Base-by-base conservation (phyloP, 1,140 invertebrate genomes). In the Rhopalosiphum padi region DNA sequence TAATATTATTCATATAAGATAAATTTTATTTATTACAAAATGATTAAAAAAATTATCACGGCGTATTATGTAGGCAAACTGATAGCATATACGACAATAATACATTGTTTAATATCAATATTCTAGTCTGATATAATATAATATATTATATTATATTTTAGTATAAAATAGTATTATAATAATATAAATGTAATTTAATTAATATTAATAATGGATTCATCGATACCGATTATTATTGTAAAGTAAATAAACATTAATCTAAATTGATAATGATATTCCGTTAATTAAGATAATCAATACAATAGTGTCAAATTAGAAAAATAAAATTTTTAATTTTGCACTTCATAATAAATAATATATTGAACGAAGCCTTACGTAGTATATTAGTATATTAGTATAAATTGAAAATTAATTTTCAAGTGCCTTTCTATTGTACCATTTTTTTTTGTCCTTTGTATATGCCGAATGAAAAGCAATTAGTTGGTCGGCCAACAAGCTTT, bases 51-150 rank as follows among this genome's bases (percentile, higher is more conserved):
- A 89, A 51, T 35, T 60, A 60, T 51, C 11, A 8, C 53, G 89
- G 89, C 89, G 89, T 25, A 30, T 30, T 60, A 53, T 22, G 15
- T 90, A 90, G 89, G 89, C 89, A 90, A 90, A 60, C 41, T 22
- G 1, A 7, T 35, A 25, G 22, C 89, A 41, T 60, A 18, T 35
- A 60, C 41, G 89, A 43, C 11, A 37, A 15, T 46, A 11, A 11
- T 46, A 4, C 0, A n/a, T 60, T n/a, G 4, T n/a, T n/a, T 30
- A 60, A 60, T 30, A 30, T 60, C 8, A 6, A 25, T 30, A n/a
- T 68, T 68, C 30, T 77, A 1, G 30, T 77, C 30, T 9, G 8
- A 60, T 68, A 30, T 60, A 55, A 25, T 41, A 41, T 41, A 41
- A 41, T 41, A 41, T 41, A 41, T 41, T 41, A 41, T 68, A n/a